These are phyloP conservation scores for Darevskia mixta DNA, from an alignment of 2,797 vertebrate genomes.

Conservation along the genomic window DNA sequence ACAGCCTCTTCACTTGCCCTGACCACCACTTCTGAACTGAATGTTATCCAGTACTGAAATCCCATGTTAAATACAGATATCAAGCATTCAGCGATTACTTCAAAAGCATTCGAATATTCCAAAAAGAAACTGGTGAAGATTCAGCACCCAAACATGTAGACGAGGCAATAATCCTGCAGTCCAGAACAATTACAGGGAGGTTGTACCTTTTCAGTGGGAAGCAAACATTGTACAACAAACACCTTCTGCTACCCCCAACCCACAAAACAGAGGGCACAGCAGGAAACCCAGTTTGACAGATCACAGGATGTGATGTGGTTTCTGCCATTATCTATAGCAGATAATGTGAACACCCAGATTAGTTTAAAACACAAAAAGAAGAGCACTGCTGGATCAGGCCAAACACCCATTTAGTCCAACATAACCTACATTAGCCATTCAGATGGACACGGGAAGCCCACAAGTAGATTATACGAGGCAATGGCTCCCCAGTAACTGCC, in stretches of 20 bases:
- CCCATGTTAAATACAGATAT: too few relatives aligned
- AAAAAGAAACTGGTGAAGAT: not conserved
- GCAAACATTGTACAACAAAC: not conserved
- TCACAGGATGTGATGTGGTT: not conserved
- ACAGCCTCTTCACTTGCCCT: not conserved
- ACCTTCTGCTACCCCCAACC: not conserved
- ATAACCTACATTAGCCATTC: too few relatives aligned
- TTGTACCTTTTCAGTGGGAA: not conserved
- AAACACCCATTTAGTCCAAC: too few relatives aligned
- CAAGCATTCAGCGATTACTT: not conserved
- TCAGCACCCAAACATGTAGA: not conserved
- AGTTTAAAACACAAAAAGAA: too few relatives aligned
- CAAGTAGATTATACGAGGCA: too few relatives aligned
- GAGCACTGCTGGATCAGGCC: too few relatives aligned
- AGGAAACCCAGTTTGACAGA: not conserved
- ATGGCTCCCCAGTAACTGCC: too few relatives aligned
- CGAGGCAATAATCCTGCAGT: not conserved
- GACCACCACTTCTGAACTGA: not conserved
- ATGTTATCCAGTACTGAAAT: too few relatives aligned
- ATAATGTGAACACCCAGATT: not conserved
- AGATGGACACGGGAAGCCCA: too few relatives aligned
- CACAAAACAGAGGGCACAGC: not conserved
- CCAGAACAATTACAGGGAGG: not conserved
- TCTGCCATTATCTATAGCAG: not conserved
- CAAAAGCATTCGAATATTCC: not conserved